Conservation (phyloP, 2,113 vertebrate species). For the Rhinolophus sinicus region DNA sequence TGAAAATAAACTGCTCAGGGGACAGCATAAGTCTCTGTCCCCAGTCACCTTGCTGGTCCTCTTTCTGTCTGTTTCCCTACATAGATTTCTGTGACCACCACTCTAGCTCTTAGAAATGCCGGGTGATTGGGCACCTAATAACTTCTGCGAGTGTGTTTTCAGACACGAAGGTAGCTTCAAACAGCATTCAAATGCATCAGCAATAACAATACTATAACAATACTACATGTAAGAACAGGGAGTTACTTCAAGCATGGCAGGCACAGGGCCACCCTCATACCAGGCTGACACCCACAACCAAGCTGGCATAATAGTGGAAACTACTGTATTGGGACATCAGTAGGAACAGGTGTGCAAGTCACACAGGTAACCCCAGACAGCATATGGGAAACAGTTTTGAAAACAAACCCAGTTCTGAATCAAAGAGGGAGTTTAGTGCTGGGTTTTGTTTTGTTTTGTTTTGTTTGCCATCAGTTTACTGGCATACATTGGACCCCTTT, state of each 20-base stretch:
- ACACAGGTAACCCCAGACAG: neutral
- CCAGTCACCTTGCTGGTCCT: neutral
- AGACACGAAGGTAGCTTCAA: neutral
- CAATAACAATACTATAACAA: neutral
- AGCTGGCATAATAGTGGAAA: neutral
- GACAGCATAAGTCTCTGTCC: neutral
- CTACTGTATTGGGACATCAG: neutral
- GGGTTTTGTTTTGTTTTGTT: neutral
- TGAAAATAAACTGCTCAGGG: neutral
- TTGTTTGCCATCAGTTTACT: neutral
- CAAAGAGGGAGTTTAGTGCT: neutral
- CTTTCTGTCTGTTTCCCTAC: neutral
- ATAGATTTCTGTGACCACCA: neutral
- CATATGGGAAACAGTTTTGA: neutral
- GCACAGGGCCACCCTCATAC: neutral
- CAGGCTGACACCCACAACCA: neutral
- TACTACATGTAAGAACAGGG: neutral
- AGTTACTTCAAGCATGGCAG: neutral
- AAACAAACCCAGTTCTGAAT: conserved; percentile 10
- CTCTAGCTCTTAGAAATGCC: neutral
- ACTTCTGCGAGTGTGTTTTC: neutral
- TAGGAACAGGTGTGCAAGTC: neutral
- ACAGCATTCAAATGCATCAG: no score
- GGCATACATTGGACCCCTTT: neutral
- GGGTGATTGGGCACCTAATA: neutral